phyloP scores from a whole-genome alignment of 2,113 vertebrate species.

The Leucoraja erinaceus region DNA sequence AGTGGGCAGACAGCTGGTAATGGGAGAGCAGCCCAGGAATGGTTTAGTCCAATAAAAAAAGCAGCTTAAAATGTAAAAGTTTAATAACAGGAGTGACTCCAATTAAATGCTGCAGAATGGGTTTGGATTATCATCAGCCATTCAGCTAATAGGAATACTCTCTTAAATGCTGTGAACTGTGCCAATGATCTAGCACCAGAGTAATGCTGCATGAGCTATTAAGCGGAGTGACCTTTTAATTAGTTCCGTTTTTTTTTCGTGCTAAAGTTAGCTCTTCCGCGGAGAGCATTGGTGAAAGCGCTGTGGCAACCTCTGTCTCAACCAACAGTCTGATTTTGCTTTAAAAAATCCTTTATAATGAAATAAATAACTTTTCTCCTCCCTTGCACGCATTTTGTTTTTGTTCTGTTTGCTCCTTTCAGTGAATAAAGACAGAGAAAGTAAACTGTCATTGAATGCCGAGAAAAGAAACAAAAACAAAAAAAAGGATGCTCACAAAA shows the following conservation, averaged over 20 bases:
- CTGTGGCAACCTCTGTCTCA: background rate
- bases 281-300: background rate
- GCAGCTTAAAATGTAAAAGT: background rate
- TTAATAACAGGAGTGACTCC: conserved; percentile 18
- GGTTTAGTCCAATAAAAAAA: background rate
- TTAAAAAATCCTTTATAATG: background rate
- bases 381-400: background rate
- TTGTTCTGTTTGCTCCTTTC: background rate
- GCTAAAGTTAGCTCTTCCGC: conserved; percentile 10
- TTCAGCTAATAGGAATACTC: conserved; percentile 27
- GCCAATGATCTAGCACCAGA: conserved; percentile 8
- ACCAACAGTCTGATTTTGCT: background rate
- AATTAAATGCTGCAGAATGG: conserved; percentile 2
- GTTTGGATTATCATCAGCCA: conserved; percentile 18
- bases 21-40: background rate
- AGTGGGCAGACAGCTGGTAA: background rate
- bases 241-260: conserved; percentile 24
- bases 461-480: background rate
- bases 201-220: conserved; percentile 10
- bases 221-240: conserved; percentile 23
- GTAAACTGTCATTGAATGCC: background rate
- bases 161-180: conserved; percentile 26
- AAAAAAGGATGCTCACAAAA: background rate
- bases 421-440: background rate
- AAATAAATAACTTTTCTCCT: background rate